Base-by-base conservation (phyloP, 2,888 invertebrate species). In the Ceriagrion tenellum region DNA sequence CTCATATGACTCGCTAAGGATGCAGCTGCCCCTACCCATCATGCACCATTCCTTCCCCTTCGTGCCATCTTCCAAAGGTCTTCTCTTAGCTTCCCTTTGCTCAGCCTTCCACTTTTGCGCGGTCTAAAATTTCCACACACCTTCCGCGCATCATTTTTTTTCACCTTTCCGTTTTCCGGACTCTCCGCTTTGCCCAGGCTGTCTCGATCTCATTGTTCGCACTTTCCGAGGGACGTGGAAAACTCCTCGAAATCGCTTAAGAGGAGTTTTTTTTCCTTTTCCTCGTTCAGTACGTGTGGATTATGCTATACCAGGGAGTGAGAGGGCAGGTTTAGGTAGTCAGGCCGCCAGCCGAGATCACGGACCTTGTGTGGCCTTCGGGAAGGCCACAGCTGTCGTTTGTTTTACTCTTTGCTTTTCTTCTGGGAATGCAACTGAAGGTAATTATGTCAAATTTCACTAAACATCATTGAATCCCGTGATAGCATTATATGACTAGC, bases 1-100 rank as follows among this genome's bases (percentile, higher is more conserved):
- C 81, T 35, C 81, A 26, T 81, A n/a, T 74, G 69, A 93, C 40
- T 74, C 55, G 47, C 35, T 35, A 40, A 63, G 69, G 93, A 93
- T 93, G 93, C 93, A 93, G 93, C 93, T 93, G 93, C 59, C 93
- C 93, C 93, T 93, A 47, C 93, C 69, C 93, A 63, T 93, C 93
- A 47, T 93, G 93, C 93, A 69, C 93, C 47, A 69, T 63, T 40
- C 93, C 93, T 26, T 18, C 91, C 47, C 74, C 47, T 0, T 47
- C 47, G 20, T 59, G 59, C 59, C 59, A 59, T 59, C 59, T 20
- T 59, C 89, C 90, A 88, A 55, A 55, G n/a, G 55, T 55, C 55
- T 90, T 90, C 55, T 56, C 26, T 23, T n/a, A 35, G 23, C 23
- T 30, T 55, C 63, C 23, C 35, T 23, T 10, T 35, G 40, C 91